These are phyloP conservation scores for Melanchra persicariae DNA, from an alignment of 2,888 invertebrate genomes.

Conservation along the genomic window DNA sequence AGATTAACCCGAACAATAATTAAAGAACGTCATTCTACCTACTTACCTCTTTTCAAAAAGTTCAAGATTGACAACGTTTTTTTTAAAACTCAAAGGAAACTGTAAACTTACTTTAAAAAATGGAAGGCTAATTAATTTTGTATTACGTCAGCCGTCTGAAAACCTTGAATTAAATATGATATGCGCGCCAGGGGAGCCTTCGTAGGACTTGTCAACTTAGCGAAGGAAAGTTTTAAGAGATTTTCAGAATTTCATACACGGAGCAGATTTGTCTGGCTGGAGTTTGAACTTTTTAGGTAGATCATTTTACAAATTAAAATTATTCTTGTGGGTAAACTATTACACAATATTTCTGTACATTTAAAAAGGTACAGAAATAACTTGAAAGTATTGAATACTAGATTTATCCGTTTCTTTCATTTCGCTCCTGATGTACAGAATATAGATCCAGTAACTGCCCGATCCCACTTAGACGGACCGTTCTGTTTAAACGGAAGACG, in stretches of 20 bases:
- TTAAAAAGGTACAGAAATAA: not conserved
- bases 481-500: no score
- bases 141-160: constrained; percentile 11
- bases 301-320: no score
- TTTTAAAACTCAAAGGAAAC: not conserved
- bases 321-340: no score
- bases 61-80: not conserved
- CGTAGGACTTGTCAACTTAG: constrained; percentile 29
- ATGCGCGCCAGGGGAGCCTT: constrained; percentile 3
- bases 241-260: constrained; percentile 6
- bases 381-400: not conserved
- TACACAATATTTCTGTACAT: not conserved
- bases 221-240: constrained; percentile 12
- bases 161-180: constrained; percentile 36
- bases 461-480: no score
- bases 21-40: no score
- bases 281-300: not conserved
- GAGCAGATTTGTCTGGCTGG: not conserved
- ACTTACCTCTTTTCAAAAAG: no score
- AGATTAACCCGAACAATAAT: no score
- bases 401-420: not conserved
- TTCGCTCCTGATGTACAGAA: no score
- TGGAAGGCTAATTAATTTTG: constrained; percentile 42
- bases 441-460: no score
- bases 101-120: not conserved